Conservation (phyloP, 2,888 invertebrate species). For the Acanthopleura granulata region DNA sequence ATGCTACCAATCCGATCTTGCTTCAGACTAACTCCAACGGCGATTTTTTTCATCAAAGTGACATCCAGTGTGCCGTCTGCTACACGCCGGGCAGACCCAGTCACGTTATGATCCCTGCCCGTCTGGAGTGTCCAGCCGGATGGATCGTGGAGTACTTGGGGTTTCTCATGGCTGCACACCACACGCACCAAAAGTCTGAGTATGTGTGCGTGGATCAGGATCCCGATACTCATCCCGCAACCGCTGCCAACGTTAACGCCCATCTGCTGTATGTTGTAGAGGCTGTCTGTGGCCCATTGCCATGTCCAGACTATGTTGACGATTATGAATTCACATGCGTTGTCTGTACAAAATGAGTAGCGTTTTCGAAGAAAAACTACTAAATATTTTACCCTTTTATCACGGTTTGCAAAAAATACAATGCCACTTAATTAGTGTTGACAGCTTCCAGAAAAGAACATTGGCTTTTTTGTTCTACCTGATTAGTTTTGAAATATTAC, state of each 20-base stretch:
- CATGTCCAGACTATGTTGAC: background rate
- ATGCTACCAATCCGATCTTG: background rate
- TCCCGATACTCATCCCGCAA: background rate
- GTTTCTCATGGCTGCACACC: background rate
- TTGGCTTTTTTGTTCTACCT: no score
- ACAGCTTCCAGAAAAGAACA: no score
- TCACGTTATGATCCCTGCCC: background rate
- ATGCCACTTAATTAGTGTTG: no score
- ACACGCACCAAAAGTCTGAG: background rate
- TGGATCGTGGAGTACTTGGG: background rate
- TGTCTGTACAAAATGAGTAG: background rate
- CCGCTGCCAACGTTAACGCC: background rate
- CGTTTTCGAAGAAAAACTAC: no score
- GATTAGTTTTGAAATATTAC: no score
- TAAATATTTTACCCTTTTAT: no score
- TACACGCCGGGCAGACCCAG: background rate
- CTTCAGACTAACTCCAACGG: background rate
- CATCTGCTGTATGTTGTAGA: conserved; percentile 3
- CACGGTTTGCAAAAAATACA: no score
- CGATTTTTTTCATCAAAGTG: background rate
- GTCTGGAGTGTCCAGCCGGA: background rate
- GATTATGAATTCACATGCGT: background rate
- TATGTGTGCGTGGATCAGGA: background rate
- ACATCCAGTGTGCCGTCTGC: conserved; percentile 1
- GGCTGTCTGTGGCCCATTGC: background rate